Base-by-base conservation (phyloP, 2,888 invertebrate genomes). In the Apodemia hepburni region DNA sequence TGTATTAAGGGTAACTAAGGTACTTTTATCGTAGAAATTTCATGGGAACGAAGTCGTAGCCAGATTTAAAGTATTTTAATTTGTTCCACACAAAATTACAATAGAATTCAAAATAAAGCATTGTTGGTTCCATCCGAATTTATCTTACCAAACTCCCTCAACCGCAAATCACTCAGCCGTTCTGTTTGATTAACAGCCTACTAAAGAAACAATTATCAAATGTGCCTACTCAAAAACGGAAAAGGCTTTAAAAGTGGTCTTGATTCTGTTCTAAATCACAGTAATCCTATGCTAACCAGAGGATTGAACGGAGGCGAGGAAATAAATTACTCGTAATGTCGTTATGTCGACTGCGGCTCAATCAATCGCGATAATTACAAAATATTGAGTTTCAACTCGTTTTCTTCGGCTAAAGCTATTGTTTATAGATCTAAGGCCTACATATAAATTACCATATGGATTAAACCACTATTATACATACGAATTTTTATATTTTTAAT, bases 191-290 rank as follows among this genome's bases (percentile, higher is more conserved):
- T 78, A 82, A 75, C 74, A 82, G 84, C 84, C 79, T 76, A 76
- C 79, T 80, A 80, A 79, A 83, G 73, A 76, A 71, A 73, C 80
- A 85, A 87, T 87, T 84, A 84, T 82, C 76, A 82, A 85, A 79
- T 79, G 81, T 79, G 78, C 42, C 42, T 42, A 42, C 74, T 83
- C 72, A 77, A 77, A 83, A 83, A 63, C 67, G 63, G 61, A 64
- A 38, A 58, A 59, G 66, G 64, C 60, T 66, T 64, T 45, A 66
- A 68, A 67, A 64, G 59, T 62, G 63, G 58, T 57, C 58, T 61
- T 67, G 64, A 66, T 64, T 60, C 64, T 64, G 51, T 61, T 57
- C 60, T 62, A 64, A 65, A 47, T 61, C 65, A 45, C 59, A 42
- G 17, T 35, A 45, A 22, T 59, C 54, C 45, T 51, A 51, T 51